Evolutionary conservation across 2,797 vertebrate genomes (phyloP).

Genomic region (Anas bernieri): DNA sequence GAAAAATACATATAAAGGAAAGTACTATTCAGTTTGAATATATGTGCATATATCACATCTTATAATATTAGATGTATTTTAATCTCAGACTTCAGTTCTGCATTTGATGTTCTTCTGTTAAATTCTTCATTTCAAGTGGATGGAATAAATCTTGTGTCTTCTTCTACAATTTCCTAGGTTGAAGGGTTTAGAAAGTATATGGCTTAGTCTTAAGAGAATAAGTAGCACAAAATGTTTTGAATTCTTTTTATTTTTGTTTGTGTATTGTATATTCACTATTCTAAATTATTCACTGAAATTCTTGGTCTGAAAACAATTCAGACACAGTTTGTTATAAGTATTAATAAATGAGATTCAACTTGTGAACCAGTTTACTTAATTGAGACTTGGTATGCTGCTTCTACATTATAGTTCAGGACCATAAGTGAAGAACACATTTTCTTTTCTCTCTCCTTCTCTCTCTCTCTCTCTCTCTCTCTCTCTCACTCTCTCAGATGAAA

Average conservation of each 20-base stretch:
- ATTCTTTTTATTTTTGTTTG: background rate
- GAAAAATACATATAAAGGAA: conserved; percentile 22
- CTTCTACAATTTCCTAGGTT: background rate
- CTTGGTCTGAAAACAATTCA: background rate
- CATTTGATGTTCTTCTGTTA: conserved; percentile 6
- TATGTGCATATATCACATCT: background rate
- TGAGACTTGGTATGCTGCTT: background rate
- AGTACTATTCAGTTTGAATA: background rate
- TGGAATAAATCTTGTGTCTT: background rate
- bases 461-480: background rate
- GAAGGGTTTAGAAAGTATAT: background rate
- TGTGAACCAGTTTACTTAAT: background rate
- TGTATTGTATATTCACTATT: background rate
- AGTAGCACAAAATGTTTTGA: background rate
- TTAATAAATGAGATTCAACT: background rate
- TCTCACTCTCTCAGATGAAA: background rate
- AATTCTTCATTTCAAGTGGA: background rate
- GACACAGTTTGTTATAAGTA: background rate
- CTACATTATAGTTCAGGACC: background rate
- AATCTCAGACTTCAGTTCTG: conserved; percentile 3
- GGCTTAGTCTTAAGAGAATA: background rate
- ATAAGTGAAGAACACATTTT: background rate
- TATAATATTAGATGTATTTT: conserved; percentile 20
- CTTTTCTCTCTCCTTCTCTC: background rate
- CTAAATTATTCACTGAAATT: background rate